Evolutionary conservation across 2,113 vertebrate species (phyloP).

Genomic region (Neomonachus schauinslandi): DNA sequence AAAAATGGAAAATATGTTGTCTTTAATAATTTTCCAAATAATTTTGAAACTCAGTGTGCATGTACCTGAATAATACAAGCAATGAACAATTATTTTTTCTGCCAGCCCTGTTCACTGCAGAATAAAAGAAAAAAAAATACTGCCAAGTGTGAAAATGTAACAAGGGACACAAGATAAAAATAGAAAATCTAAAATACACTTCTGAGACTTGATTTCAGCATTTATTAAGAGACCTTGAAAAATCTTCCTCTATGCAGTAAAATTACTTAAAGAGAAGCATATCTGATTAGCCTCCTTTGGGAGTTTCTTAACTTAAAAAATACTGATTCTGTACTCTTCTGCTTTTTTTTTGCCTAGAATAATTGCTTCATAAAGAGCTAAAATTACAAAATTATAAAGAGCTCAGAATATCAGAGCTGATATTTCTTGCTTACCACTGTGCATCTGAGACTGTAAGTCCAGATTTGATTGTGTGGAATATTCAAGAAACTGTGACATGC

Average conservation of each 20-base stretch:
- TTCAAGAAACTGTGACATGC: background rate
- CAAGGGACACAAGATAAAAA: constrained; percentile 41
- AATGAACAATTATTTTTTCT: background rate
- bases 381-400: constrained; percentile 18
- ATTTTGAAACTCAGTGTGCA: background rate
- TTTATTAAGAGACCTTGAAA: constrained; percentile 27
- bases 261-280: constrained; percentile 33
- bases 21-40: constrained; percentile 32
- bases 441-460: background rate
- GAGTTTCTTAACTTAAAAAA: constrained; percentile 45
- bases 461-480: background rate
- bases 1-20: background rate
- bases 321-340: constrained; percentile 16
- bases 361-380: background rate
- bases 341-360: background rate
- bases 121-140: background rate
- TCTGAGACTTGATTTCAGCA: constrained; percentile 58
- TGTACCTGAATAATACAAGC: background rate
- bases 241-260: constrained; percentile 25
- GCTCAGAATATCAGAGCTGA: background rate
- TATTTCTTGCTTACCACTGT: background rate
- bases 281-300: background rate
- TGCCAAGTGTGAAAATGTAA: constrained; percentile 33
- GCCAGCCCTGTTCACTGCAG: background rate
- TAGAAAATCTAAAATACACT: constrained; percentile 35